phyloP scores from a whole-genome alignment of 2,797 vertebrate genomes.

The Coracias cyanogaster region DNA sequence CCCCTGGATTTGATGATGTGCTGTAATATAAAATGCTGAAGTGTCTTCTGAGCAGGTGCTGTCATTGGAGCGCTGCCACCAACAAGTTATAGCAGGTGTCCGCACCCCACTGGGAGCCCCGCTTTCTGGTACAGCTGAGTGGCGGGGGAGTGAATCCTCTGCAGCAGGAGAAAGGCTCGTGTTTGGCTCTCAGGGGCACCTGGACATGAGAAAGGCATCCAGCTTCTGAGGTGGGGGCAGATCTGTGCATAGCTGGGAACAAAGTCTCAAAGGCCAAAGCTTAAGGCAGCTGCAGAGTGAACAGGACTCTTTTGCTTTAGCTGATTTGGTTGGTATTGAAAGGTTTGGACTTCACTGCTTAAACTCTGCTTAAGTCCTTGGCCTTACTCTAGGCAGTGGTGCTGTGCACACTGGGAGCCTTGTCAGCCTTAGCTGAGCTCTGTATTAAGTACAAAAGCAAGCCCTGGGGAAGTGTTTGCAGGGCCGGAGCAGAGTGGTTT shows the following conservation, averaged over 20 bases:
- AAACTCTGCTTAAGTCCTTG: not conserved
- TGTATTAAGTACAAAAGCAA: not conserved
- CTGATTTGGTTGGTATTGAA: not conserved
- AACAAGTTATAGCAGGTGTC: rapidly evolving
- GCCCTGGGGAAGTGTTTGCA: not conserved
- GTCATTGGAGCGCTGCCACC: not conserved
- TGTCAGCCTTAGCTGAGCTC: not conserved
- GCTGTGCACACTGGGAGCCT: not conserved
- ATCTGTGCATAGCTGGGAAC: not conserved
- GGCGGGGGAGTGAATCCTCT: not conserved
- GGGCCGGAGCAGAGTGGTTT: not conserved
- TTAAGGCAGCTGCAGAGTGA: not conserved
- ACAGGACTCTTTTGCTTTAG: not conserved
- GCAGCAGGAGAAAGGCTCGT: not conserved
- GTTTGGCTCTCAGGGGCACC: not conserved
- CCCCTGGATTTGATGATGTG: not conserved
- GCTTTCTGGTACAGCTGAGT: rapidly evolving
- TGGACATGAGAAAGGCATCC: not conserved
- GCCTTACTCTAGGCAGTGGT: not conserved
- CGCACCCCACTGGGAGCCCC: not conserved
- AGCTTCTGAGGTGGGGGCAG: not conserved
- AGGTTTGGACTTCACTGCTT: not conserved
- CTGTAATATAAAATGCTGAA: not conserved
- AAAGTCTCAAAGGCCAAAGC: not conserved
- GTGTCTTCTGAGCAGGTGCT: not conserved